Evolutionary conservation across 2,888 invertebrate species (phyloP), one percentile per base, ranked within the genome.

Genomic region (Biston stratarius): DNA sequence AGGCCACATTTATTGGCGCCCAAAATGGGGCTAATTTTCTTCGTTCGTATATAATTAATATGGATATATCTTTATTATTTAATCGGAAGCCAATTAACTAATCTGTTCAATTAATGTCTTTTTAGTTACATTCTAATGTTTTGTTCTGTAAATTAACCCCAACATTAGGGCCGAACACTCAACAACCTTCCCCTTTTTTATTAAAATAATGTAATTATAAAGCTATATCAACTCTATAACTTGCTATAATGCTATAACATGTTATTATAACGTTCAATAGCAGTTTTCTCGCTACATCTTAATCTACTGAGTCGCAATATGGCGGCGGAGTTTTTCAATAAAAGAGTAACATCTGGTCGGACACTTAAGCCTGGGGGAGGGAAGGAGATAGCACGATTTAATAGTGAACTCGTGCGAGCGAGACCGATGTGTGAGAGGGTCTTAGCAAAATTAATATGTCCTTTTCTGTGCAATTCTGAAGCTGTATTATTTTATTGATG

Each of bases 251-350:
- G 68, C 69, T 73, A 81, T 82, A 81, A 80, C 80, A 78, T 73
- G 73, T 73, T 77, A 82, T 80, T 80, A 84, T 79, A 71, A 71
- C 75, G 73, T 80, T 68, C 71, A 74, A 75, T 63, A 68, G 51
- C 63, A 56, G 52, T 59, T 76, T 77, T 83, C 80, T 79, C 72
- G 83, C 85, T 81, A 93, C 92, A 92, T 92, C 93, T 93, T 93
- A 93, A 93, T 93, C 91, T 87, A 93, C 89, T 92, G 85, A 86
- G 80, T 87, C 81, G 78, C 93, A 92, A 89, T 85, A 92, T 90
- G 91, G 90, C 91, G 78, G 84, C 80, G 79, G 90, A 93, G 81
- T 93, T 93, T 93, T 93, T 93, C 93, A 93, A 93, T 93, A 93
- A 93, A 93, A 93, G 80, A 81, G 91, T 79, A 89, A 89, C 93